Percentiles rank a stretch among this genome's conserved stretches.
Conservation (phyloP, 2,888 invertebrate genomes). For the Xestia rhomboidea region DNA sequence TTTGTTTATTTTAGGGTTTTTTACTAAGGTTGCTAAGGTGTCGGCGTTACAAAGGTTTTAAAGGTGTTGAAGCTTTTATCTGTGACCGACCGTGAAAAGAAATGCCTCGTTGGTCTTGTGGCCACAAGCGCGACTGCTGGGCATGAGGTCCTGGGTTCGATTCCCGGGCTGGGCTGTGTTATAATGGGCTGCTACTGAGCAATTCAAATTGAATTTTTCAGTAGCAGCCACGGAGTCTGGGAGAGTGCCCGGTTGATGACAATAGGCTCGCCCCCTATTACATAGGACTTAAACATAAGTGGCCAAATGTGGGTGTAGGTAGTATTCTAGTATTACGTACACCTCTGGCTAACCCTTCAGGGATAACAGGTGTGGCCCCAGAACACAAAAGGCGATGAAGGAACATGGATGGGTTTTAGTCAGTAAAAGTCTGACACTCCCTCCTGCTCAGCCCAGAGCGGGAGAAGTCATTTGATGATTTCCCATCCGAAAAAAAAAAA, state of each 20-base stretch:
- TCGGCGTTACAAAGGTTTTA: slow-evolving; percentile 10
- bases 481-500: too few relatives aligned
- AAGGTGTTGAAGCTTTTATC: slow-evolving; percentile 1
- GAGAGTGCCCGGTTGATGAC: not conserved
- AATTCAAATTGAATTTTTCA: too few relatives aligned
- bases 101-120: not conserved
- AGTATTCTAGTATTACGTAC: not conserved
- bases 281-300: not conserved
- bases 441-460: too few relatives aligned
- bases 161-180: not conserved
- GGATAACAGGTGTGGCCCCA: too few relatives aligned
- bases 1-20: slow-evolving; percentile 58
- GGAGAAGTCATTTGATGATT: too few relatives aligned
- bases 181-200: too few relatives aligned
- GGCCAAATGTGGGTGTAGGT: not conserved
- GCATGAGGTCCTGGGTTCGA: not conserved
- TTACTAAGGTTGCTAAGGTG: slow-evolving; percentile 12
- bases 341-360: not conserved
- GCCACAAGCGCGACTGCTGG: not conserved
- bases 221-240: not conserved
- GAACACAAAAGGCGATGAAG: too few relatives aligned
- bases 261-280: not conserved
- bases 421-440: too few relatives aligned
- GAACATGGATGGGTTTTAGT: too few relatives aligned
- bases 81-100: not conserved